Evolutionary conservation across 2,113 vertebrate genomes (phyloP).

Genomic region (Gopherus flavomarginatus): DNA sequence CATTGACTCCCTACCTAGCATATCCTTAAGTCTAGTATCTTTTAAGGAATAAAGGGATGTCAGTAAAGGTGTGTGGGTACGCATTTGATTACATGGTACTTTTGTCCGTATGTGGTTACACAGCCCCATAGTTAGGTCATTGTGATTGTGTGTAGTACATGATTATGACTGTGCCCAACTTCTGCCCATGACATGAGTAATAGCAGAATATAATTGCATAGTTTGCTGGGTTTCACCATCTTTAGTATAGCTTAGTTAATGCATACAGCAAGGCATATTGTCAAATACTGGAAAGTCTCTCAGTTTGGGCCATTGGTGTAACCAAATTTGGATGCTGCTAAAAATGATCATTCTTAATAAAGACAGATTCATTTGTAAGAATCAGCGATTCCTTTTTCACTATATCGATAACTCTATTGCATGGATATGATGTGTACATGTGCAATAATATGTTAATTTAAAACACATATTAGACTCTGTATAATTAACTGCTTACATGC

Average conservation of each 20-base stretch:
- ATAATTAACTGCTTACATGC: neutral
- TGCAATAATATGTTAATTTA: constrained; percentile 2
- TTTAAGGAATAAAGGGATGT: neutral
- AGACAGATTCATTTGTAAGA: neutral
- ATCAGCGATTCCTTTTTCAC: neutral
- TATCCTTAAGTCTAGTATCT: neutral
- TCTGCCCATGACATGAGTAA: neutral
- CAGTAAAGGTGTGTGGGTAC: neutral
- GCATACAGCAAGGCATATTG: neutral
- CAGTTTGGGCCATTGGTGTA: neutral
- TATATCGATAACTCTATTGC: neutral
- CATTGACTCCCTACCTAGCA: neutral
- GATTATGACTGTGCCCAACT: neutral
- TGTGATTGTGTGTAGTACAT: neutral
- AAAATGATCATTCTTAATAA: neutral
- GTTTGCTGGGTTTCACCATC: neutral
- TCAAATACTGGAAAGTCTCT: neutral
- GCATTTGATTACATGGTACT: neutral
- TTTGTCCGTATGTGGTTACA: neutral
- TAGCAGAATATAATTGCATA: neutral
- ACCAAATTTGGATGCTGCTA: neutral
- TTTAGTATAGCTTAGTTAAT: neutral
- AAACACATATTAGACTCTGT: neutral
- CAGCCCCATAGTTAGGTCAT: neutral
- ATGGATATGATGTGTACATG: neutral